Percentiles rank a stretch among this genome's conserved stretches.
phyloP scores from a whole-genome alignment of 2,113 vertebrate species.

The Prinia subflava region DNA sequence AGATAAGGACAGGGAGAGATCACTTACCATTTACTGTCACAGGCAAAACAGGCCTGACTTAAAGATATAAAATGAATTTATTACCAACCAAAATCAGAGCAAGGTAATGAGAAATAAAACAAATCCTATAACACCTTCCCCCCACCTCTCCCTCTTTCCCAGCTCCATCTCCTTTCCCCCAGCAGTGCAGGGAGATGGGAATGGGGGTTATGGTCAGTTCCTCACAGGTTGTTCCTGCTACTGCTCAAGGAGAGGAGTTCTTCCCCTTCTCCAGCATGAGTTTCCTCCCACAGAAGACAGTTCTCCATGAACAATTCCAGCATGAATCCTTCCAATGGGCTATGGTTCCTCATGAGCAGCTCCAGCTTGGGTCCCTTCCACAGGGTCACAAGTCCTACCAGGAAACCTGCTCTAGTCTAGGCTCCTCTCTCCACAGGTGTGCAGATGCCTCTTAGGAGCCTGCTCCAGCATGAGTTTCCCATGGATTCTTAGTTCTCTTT shows the following conservation, averaged over 20 bases:
- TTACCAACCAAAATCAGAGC: neutral
- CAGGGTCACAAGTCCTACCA: no score
- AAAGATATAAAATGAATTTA: neutral
- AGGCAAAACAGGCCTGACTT: neutral
- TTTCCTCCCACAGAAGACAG: neutral
- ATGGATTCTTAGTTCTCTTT: neutral
- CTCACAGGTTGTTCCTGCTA: fast-evolving
- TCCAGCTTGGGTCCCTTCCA: neutral
- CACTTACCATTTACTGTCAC: neutral
- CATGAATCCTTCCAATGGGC: neutral
- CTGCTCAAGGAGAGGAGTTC: neutral
- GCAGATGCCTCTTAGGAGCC: neutral
- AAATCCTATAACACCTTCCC: neutral
- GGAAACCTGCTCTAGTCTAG: neutral
- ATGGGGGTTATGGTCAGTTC: neutral
- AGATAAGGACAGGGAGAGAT: neutral
- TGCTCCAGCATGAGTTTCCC: neutral
- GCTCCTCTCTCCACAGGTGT: no score
- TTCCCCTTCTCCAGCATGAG: fast-evolving
- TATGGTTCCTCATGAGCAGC: neutral
- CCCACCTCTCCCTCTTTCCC: neutral
- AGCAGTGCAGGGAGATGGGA: neutral
- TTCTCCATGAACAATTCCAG: neutral
- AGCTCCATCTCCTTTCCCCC: neutral
- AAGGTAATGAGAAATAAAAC: neutral